Percentiles rank a stretch among this genome's conserved stretches.
These are phyloP conservation scores for Boloria euphrosyne DNA, from an alignment of 2,888 invertebrate genomes.

Conservation along the genomic window DNA sequence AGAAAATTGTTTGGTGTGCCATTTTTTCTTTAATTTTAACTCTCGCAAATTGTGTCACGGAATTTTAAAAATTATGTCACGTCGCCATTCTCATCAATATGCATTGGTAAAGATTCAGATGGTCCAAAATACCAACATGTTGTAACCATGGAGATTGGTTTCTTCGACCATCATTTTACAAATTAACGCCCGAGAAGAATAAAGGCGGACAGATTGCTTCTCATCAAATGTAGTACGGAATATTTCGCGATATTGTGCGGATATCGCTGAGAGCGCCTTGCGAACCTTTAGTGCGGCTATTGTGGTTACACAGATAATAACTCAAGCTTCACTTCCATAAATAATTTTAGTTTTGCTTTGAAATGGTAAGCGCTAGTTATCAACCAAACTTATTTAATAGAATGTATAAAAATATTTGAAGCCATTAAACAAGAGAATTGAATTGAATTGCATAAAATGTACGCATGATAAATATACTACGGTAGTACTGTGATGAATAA, in stretches of 20 bases:
- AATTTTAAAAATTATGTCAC: neutral
- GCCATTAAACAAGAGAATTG: too few relatives aligned
- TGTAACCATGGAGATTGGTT: neutral
- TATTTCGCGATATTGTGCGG: conserved; percentile 16
- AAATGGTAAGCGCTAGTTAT: neutral
- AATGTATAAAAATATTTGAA: too few relatives aligned
- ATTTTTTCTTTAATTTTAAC: too few relatives aligned
- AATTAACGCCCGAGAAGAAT: conserved; percentile 8
- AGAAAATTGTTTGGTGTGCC: too few relatives aligned
- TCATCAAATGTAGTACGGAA: conserved; percentile 21
- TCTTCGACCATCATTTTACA: conserved; percentile 13
- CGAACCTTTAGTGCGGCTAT: conserved; percentile 3
- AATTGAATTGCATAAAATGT: too few relatives aligned
- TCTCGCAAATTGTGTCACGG: neutral
- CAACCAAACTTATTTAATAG: too few relatives aligned
- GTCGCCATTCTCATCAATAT: conserved; percentile 1
- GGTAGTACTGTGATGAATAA: too few relatives aligned
- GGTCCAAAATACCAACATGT: conserved; percentile 6
- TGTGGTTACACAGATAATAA: conserved; percentile 10
- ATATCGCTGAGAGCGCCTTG: conserved; percentile 6
- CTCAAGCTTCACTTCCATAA: neutral
- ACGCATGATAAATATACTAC: too few relatives aligned
- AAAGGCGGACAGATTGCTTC: conserved; percentile 25
- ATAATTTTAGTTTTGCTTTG: conserved; percentile 3
- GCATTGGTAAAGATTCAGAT: neutral